Evolutionary conservation across 2,797 vertebrate genomes (phyloP), one percentile per base, ranked within the genome.

Genomic region (Halcyon smyrnensis): DNA sequence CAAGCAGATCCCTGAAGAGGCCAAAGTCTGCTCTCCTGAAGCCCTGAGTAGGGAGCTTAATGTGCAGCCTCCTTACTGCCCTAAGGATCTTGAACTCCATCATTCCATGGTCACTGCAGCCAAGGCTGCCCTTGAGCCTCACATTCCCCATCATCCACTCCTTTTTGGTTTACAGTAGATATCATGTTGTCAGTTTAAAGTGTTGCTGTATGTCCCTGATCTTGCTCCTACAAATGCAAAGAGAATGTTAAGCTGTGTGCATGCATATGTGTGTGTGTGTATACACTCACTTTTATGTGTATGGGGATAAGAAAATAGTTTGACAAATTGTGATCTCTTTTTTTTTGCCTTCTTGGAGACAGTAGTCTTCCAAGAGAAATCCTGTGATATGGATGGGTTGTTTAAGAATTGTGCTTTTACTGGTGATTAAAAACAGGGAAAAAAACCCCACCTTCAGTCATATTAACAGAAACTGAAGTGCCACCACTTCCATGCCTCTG

Each of bases 241-340:
- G 24, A 34, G 45, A 63, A 50, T 57, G 32, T 27, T 50, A 16
- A 18, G 70, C 18, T 45, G 6, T 48, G 41, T n/a, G 41, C 24
- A 6, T 13, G 27, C 9, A 3, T 41, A 20, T 0, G 11, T 17
- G 25, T 0, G 0, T 34, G 2, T 12, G 6, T 28, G 17, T 3
- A 6, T 9, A 9, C 10, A 30, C 13, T 12, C 12, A 6, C 7
- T 50, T 14, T 15, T 15, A 30, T 6, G 14, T 21, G 13, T 19
- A 21, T 16, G 10, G 78, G 32, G 15, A 14, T n/a, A 32, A 62
- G 32, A 56, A 76, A 48, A 56, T 24, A 56, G 32, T 83, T 75
- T 62, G 32, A 36, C 17, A 68, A 54, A 48, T 20, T 41, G 13
- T 34, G 41, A 54, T 62, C 8, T 67, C 36, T 48, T 54, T 70